These are phyloP conservation scores for Ceratina calcarata DNA, from an alignment of 1,140 invertebrate species.

Conservation along the genomic window DNA sequence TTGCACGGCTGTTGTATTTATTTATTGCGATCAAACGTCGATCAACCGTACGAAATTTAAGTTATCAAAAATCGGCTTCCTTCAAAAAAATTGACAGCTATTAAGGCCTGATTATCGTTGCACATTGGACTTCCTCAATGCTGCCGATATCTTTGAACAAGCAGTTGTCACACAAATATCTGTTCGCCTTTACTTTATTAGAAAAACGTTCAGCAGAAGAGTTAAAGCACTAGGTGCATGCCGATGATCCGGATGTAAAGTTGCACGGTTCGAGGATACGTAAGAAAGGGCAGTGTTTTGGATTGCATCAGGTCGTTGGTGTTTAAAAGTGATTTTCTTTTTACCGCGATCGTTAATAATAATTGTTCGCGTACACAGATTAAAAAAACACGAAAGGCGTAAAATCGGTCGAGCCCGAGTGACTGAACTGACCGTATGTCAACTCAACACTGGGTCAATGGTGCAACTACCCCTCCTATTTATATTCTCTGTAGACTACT, in stretches of 20 bases:
- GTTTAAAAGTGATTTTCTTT: slow-evolving; percentile 6
- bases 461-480: slow-evolving; percentile 79
- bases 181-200: slow-evolving; percentile 6
- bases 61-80: slow-evolving; percentile 28
- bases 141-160: background rate
- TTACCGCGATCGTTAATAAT: slow-evolving; percentile 42
- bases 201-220: background rate
- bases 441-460: slow-evolving; percentile 79
- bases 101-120: slow-evolving; percentile 61
- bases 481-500: slow-evolving; percentile 71
- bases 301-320: slow-evolving; percentile 46
- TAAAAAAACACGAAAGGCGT: slow-evolving; percentile 42
- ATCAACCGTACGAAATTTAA: slow-evolving; percentile 26
- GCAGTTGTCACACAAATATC: slow-evolving; percentile 1
- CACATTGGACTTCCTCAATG: slow-evolving; percentile 48
- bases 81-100: slow-evolving; percentile 36
- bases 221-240: slow-evolving; percentile 32
- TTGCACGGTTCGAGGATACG: slow-evolving; percentile 32
- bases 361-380: slow-evolving; percentile 43
- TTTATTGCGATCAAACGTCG: slow-evolving; percentile 1
- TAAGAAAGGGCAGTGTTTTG: slow-evolving; percentile 61
- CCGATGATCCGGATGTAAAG: slow-evolving; percentile 35
- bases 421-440: slow-evolving; percentile 72
- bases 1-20: background rate
- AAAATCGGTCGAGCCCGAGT: slow-evolving; percentile 46